A percentile compares a stretch with the other conserved stretches of the same genome.
These are phyloP conservation scores for Linurgus olivaceus DNA, from an alignment of 2,797 vertebrate genomes.

Conservation along the genomic window DNA sequence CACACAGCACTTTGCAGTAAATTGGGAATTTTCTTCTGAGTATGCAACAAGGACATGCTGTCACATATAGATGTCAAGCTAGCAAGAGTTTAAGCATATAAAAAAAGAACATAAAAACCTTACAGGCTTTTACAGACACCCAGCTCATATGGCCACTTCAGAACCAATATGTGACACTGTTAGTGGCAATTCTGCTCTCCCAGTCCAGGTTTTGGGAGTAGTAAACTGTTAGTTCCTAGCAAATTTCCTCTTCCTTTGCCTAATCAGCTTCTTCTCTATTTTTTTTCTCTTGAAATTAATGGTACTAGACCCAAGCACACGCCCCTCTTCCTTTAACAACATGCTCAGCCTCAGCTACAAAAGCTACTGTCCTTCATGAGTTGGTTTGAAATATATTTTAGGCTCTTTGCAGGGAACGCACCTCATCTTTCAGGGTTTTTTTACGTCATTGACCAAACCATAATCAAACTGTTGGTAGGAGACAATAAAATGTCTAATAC, in stretches of 20 bases:
- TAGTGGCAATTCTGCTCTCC: not conserved
- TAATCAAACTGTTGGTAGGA: not conserved
- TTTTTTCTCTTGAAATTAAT: not conserved
- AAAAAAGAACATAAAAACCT: not conserved
- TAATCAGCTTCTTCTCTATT: not conserved
- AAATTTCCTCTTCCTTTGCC: not conserved
- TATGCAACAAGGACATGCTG: not conserved
- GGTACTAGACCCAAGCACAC: not conserved
- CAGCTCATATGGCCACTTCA: not conserved
- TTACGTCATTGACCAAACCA: not conserved
- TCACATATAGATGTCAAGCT: rapidly evolving
- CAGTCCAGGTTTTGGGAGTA: not conserved
- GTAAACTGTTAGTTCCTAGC: not conserved
- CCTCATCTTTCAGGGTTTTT: not conserved
- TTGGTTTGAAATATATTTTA: not conserved
- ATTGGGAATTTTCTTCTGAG: not conserved
- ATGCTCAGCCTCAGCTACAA: not conserved
- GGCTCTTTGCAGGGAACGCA: not conserved
- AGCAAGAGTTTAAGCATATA: not conserved
- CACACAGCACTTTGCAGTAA: not conserved
- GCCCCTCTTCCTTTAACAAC: not conserved
- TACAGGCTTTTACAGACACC: not conserved
- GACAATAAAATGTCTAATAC: not conserved
- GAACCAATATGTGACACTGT: rapidly evolving
- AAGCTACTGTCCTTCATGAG: not conserved